Base-by-base conservation (phyloP, 37 sponge, comb jelly and placozoan genomes). In the Aplysina aerophoba region DNA sequence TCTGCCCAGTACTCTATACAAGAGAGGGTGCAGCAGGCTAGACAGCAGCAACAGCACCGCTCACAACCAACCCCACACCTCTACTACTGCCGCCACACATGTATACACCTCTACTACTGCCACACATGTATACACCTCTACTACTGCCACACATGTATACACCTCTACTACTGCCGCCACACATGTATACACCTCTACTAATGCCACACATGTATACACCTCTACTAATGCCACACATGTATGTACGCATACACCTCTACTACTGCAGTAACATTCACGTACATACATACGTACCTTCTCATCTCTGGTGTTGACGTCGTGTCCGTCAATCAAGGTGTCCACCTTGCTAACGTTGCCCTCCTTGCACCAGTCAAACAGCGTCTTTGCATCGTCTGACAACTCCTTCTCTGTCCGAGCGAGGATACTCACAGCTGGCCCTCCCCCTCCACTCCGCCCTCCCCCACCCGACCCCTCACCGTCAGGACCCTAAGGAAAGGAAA, bases 331-430 rank as follows among this genome's bases (percentile, higher is more conserved):
- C 30, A 94, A 59, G 1, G 54, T 77, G 62, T 83, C 60, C 31
- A 85, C 39, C 40, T 73, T 55, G 31, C 33, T 22, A 17, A 27
- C 37, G 22, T 91, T 39, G 3, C 95, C 95, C 63, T 95, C 95
- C 82, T 89, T 92, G 56, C 93, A 95, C 95, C 95, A 95, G 57
- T 95, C 95, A 84, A 95, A 92, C 55, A 86, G 60, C 3, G 73
- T 91, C 83, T 95, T 95, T 71, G 87, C 77, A n/a, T 80, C 80
- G 15, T 95, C 92, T 16, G 84, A 57, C 25, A 93, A 44, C 0
- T 37, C 72, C 0, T 55, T 71, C 39, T 84, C 83, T 11, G 30
- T 33, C 12, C 55, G 67, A 40, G 79, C 88, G 38, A 89, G 33
- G 0, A 83, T 81, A 80, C 94, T 93, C 56, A 93, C 81, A 3